Evolutionary conservation across 2,113 vertebrate genomes (phyloP).

Genomic region (Hippoglossus stenolepis): DNA sequence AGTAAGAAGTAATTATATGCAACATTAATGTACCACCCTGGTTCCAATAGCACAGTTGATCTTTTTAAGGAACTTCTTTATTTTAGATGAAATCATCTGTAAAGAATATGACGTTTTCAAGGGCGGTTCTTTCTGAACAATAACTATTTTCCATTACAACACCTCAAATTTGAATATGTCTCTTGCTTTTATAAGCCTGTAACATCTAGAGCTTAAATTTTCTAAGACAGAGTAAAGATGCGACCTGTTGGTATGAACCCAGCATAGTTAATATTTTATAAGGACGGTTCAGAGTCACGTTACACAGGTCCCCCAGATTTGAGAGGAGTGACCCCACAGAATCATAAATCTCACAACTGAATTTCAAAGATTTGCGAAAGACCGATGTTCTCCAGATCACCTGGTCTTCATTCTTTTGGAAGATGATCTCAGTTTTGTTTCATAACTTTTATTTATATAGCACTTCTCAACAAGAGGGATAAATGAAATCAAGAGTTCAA

Average conservation of each 20-base stretch:
- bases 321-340: constrained; percentile 28
- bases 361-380: constrained; percentile 59
- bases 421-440: no score
- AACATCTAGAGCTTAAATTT: neutral
- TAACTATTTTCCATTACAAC: neutral
- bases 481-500: no score
- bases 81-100: neutral
- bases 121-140: neutral
- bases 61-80: neutral
- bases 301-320: constrained; percentile 66
- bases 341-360: constrained; percentile 55
- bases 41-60: neutral
- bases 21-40: neutral
- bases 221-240: constrained; percentile 1
- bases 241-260: constrained; percentile 33
- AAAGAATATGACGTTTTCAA: neutral
- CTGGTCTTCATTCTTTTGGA: neutral
- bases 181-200: neutral
- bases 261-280: constrained; percentile 79
- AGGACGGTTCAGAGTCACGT: constrained; percentile 72
- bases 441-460: no score
- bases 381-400: neutral
- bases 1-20: neutral
- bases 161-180: no score
- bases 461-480: no score